Evolutionary conservation across 2,113 vertebrate species (phyloP).

Genomic region (Atlantisia rogersi): DNA sequence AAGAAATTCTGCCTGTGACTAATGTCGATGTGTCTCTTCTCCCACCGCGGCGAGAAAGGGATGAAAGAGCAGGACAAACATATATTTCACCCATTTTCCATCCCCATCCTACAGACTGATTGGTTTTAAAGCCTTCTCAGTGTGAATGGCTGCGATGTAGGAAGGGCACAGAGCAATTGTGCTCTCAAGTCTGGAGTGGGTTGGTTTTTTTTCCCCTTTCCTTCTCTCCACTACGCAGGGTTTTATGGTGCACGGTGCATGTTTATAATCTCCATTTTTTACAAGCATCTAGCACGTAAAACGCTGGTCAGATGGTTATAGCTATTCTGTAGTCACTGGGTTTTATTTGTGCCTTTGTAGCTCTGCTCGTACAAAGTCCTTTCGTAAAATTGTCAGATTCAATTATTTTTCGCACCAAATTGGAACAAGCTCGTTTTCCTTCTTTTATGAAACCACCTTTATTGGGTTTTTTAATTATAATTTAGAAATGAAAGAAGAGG

Average conservation of each 20-base stretch:
- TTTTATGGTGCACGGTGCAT: neutral
- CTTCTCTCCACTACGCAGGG: neutral
- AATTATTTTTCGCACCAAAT: slow-evolving; percentile 5
- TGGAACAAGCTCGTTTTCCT: neutral
- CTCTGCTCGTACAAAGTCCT: neutral
- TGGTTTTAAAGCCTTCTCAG: neutral
- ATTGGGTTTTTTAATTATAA: slow-evolving; percentile 23
- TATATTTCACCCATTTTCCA: neutral
- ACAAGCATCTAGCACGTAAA: neutral
- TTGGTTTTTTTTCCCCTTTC: neutral
- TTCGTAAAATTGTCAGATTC: slow-evolving; percentile 9
- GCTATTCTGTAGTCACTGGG: neutral
- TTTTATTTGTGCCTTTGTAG: slow-evolving; percentile 12
- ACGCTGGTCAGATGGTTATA: neutral
- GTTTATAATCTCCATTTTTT: slow-evolving; percentile 14
- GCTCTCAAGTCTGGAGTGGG: neutral
- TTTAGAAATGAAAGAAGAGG: slow-evolving; percentile 43
- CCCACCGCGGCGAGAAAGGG: rapidly evolving
- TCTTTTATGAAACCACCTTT: slow-evolving; percentile 22
- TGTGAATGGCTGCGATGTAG: neutral
- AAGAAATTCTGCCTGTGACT: neutral
- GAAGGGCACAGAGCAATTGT: neutral
- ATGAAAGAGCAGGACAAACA: neutral
- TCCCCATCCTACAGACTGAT: neutral
- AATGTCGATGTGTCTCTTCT: neutral